Evolutionary conservation across 2,797 vertebrate genomes (phyloP), one percentile per base, ranked within the genome.

Genomic region (Eidolon dupreanum): DNA sequence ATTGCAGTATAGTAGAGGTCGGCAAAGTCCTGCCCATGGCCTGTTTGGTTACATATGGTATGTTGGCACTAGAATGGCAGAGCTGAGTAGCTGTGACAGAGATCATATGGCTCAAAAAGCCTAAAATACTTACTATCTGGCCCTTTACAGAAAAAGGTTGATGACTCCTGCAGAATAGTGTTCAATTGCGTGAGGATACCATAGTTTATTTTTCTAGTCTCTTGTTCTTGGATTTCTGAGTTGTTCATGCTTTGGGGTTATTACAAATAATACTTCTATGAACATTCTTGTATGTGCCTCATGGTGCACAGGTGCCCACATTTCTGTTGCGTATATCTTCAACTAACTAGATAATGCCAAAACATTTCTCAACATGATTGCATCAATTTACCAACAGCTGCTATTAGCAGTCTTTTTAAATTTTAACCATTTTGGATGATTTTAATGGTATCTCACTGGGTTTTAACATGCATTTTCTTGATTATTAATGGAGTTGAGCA

Each of bases 381-480:
- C 59, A 46, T 33, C 55, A 74, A 20, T 71, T 63, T 28, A n/a
- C 1, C 12, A 57, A 63, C 9, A 38, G 3, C 20, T 75, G 28
- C 1, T 38, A 73, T 55, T 17, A 38, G 8, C 19, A 38, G 19
- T n/a, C 38, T 85, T 92, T 95, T 11, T 11, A 28, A 57, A 53
- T 36, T 66, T 33, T 36, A 36, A 22, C 46, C 46, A 26, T 53
- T 82, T 38, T 78, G 43, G 24, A 38, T 51, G 24, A 74, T 36
- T 49, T 31, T 36, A 55, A 75, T 77, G 24, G 46, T 20, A 10
- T 61, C 41, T 78, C 36, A 38, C 43, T 70, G 36, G 28, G 51
- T 49, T 93, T 85, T 75, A 43, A 57, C 26, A n/a, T 22, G 71
- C 7, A 17, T 88, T 74, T 84, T 81, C 31, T 43, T 63, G 65